A percentile compares a stretch with the other conserved stretches of the same genome.
Conservation (phyloP, 2,797 vertebrate species). For the Sebastes nivosus region DNA sequence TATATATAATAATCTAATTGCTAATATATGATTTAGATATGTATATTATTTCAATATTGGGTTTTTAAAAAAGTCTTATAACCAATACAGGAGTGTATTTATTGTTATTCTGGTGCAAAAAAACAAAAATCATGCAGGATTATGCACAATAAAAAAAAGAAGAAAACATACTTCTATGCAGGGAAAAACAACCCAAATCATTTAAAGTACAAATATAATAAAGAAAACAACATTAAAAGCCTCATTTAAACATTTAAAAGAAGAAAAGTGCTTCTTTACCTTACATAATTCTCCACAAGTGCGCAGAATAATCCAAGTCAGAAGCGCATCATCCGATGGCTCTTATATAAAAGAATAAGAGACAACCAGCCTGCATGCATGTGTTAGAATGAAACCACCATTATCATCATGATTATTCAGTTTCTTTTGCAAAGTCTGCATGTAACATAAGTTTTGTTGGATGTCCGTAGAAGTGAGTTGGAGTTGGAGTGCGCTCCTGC, state of each 20-base stretch:
- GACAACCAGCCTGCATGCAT: not conserved
- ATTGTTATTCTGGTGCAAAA: not conserved
- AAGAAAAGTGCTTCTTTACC: slow-evolving; percentile 69
- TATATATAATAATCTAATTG: not conserved
- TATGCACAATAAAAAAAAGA: not conserved
- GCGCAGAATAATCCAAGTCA: slow-evolving; percentile 79
- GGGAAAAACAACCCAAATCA: not conserved
- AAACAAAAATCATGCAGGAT: not conserved
- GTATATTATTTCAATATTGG: not conserved
- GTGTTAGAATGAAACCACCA: not conserved
- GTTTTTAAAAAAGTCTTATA: not conserved
- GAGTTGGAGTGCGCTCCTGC: slow-evolving; percentile 46
- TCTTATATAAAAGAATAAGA: slow-evolving; percentile 30
- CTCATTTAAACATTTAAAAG: not conserved
- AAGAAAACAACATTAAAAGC: not conserved
- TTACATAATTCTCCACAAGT: slow-evolving; percentile 83
- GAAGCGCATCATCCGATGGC: slow-evolving; percentile 60
- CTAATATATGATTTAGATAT: not conserved
- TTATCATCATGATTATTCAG: not conserved
- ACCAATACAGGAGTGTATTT: not conserved
- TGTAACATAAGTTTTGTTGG: slow-evolving; percentile 35
- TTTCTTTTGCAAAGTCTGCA: not conserved
- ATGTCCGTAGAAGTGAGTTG: slow-evolving; percentile 21
- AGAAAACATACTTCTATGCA: not conserved
- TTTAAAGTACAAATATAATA: not conserved